A percentile compares a stretch with the other conserved stretches of the same genome.
Conservation (phyloP, 2,113 vertebrate genomes). For the Rhadina sibilatrix region DNA sequence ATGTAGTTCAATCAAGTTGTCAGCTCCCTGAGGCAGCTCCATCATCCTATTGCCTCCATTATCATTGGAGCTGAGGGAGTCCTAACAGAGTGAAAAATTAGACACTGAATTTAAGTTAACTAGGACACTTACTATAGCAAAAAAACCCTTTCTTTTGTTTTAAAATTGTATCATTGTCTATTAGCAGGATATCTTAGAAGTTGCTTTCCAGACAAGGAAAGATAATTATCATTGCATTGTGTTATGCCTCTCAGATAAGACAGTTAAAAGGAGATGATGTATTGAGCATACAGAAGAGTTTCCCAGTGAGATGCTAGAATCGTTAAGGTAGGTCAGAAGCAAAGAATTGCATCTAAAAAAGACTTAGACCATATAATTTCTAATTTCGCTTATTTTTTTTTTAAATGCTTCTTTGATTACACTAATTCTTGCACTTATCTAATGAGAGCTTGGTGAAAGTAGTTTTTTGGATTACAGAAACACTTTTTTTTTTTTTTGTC, state of each 20-base stretch:
- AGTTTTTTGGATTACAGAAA: background rate
- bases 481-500: background rate
- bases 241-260: background rate
- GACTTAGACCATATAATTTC: background rate
- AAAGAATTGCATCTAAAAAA: background rate
- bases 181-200: background rate
- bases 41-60: background rate
- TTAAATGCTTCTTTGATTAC: background rate
- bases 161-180: background rate
- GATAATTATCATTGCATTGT: background rate
- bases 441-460: background rate
- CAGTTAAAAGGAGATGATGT: background rate
- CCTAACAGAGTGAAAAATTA: background rate
- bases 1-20: background rate
- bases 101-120: background rate
- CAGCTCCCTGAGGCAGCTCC: background rate
- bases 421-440: background rate
- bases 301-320: background rate
- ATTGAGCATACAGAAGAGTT: background rate
- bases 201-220: background rate
- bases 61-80: background rate
- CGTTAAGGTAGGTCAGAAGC: background rate
- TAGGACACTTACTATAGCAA: background rate
- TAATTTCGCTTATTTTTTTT: background rate
- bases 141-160: background rate